Evolutionary conservation across 2,797 vertebrate genomes (phyloP).

Genomic region (Pangasius krempfi): DNA sequence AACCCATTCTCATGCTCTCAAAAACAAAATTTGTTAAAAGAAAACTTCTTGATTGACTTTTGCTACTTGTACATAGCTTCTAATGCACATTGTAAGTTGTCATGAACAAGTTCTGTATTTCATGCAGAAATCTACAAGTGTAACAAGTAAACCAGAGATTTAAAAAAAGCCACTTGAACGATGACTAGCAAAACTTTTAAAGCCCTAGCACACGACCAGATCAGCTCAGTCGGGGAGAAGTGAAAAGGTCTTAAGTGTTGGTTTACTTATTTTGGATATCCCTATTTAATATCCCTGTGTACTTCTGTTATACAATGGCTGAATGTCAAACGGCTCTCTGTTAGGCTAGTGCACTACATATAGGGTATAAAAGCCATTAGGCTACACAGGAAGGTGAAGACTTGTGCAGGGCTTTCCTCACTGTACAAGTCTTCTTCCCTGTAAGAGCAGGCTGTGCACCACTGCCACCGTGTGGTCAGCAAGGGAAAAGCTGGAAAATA

Average conservation of each 20-base stretch:
- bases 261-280: not conserved
- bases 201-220: not conserved
- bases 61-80: too few relatives aligned
- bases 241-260: not conserved
- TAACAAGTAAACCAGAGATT: not conserved
- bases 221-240: not conserved
- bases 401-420: not conserved
- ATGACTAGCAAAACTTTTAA: not conserved
- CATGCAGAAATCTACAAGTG: not conserved
- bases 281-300: not conserved
- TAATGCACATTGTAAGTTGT: not conserved
- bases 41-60: too few relatives aligned
- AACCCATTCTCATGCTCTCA: not conserved
- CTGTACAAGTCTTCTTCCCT: not conserved
- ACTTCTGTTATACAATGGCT: not conserved
- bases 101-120: not conserved
- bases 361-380: not conserved
- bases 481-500: not conserved
- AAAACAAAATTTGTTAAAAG: not conserved
- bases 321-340: not conserved
- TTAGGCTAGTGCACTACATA: not conserved
- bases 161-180: not conserved
- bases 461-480: slow-evolving; percentile 37
- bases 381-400: not conserved
- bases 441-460: not conserved